Evolutionary conservation across 2,797 vertebrate genomes (phyloP).

Genomic region (Holocentrus rufus): DNA sequence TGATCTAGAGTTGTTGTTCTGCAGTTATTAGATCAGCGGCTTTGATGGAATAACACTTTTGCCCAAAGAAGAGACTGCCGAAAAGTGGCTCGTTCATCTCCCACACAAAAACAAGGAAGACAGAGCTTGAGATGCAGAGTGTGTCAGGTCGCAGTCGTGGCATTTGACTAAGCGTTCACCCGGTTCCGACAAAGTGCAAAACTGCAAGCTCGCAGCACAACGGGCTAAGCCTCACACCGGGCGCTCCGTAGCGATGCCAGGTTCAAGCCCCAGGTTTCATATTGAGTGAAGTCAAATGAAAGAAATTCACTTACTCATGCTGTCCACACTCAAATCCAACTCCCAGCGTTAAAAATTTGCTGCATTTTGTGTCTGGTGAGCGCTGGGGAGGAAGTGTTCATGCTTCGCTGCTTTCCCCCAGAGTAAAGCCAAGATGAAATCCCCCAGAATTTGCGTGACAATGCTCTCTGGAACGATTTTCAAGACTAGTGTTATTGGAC

Average conservation of each 20-base stretch:
- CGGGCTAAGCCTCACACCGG: slow-evolving; percentile 52
- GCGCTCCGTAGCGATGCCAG: slow-evolving; percentile 55
- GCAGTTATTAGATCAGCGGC: slow-evolving; percentile 56
- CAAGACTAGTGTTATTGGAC: slow-evolving; percentile 62
- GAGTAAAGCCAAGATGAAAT: slow-evolving; percentile 55
- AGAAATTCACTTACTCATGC: slow-evolving; percentile 74
- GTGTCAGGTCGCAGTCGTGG: slow-evolving; percentile 52
- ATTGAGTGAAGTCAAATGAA: slow-evolving; percentile 72
- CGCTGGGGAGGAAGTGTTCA: slow-evolving; percentile 60
- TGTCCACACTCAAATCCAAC: slow-evolving; percentile 65
- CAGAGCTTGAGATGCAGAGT: slow-evolving; percentile 48
- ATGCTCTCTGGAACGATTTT: slow-evolving; percentile 53
- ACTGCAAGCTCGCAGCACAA: slow-evolving; percentile 47
- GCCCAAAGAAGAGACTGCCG: slow-evolving; percentile 60
- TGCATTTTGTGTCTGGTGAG: slow-evolving; percentile 63
- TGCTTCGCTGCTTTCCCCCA: slow-evolving; percentile 54
- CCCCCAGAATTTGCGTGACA: slow-evolving; percentile 49
- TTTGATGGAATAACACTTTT: slow-evolving; percentile 50
- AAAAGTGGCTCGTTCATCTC: slow-evolving; percentile 26
- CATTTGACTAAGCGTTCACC: slow-evolving; percentile 57
- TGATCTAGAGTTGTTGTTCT: slow-evolving; percentile 34
- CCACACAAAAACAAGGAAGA: slow-evolving; percentile 10
- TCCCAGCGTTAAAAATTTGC: slow-evolving; percentile 60
- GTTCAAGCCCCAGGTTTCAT: slow-evolving; percentile 63
- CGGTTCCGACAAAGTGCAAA: slow-evolving; percentile 44